Evolutionary conservation across 2,113 vertebrate species (phyloP).

Genomic region (Vombatus ursinus): DNA sequence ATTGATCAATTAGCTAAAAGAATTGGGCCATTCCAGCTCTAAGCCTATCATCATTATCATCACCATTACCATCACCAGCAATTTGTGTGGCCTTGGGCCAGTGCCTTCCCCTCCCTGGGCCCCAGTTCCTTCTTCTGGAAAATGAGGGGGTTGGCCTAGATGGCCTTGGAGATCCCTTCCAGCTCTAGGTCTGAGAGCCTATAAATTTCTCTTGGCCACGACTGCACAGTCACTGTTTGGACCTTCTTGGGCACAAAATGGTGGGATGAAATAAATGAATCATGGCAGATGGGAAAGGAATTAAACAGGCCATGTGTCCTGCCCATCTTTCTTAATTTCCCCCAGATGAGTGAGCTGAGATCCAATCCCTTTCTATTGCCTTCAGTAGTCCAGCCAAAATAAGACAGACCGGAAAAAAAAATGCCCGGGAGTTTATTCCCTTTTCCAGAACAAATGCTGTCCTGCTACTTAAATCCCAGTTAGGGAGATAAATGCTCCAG

Average conservation of each 20-base stretch:
- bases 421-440: conserved; percentile 22
- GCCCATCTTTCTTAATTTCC: conserved; percentile 55
- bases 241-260: conserved; percentile 50
- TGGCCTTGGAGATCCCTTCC: background rate
- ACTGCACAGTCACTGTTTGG: conserved; percentile 34
- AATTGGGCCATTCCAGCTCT: background rate
- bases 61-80: background rate
- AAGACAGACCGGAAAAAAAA: conserved; percentile 32
- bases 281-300: conserved; percentile 42
- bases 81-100: background rate
- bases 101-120: background rate
- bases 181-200: background rate
- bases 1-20: background rate
- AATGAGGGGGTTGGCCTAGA: background rate
- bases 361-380: conserved; percentile 53
- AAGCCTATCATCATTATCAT: background rate
- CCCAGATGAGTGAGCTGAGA: conserved; percentile 58
- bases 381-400: conserved; percentile 64
- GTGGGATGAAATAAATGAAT: conserved; percentile 53
- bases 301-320: conserved; percentile 59
- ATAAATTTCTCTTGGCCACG: conserved; percentile 9
- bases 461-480: conserved; percentile 52
- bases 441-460: conserved; percentile 52
- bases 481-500: conserved; percentile 56
- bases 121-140: background rate